Evolutionary conservation across 2,888 invertebrate species (phyloP), one percentile per base, ranked within the genome.

Genomic region (Eubasilissa splendida): DNA sequence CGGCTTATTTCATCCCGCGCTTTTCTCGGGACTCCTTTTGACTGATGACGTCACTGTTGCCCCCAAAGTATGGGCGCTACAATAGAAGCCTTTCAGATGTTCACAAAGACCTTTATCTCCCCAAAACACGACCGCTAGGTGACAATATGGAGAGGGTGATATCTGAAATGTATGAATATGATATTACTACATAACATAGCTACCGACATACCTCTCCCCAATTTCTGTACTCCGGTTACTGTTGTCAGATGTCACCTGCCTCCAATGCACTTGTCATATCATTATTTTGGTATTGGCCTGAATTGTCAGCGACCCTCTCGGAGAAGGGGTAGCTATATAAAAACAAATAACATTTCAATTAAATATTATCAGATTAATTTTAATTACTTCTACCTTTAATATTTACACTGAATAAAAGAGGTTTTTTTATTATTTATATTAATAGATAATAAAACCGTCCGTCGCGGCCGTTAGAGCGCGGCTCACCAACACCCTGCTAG

Each of bases 111-210:
- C 82, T 83, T 83, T 83, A 83, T 83, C 83, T 83, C 83, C 83
- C 82, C 83, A 80, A 83, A 83, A 82, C 83, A 83, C 83, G 83
- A 83, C 83, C 83, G 82, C 83, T 83, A 83, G 83, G 83, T 83
- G 83, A 83, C 83, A 83, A 82, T 79, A 80, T 80, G 77, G 56
- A 76, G 77, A 75, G 82, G 80, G 80, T 80, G 81, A 75, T 80
- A 77, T 76, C 80, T 73, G 75, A 82, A 82, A 83, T 83, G 81
- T 77, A 83, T 83, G 83, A 82, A 83, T 82, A 83, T 82, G 80
- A 80, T 82, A 83, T 83, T 79, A 83, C 77, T 83, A 77, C 75
- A 54, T 75, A 66, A 58, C 68, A 60, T 58, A 56, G 74, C 74
- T 59, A 31, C 31, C 77, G 9, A 56, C 59, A 66, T 52, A 54